Base-by-base conservation (phyloP, 2,888 invertebrate genomes). In the Brachypterus glaber region DNA sequence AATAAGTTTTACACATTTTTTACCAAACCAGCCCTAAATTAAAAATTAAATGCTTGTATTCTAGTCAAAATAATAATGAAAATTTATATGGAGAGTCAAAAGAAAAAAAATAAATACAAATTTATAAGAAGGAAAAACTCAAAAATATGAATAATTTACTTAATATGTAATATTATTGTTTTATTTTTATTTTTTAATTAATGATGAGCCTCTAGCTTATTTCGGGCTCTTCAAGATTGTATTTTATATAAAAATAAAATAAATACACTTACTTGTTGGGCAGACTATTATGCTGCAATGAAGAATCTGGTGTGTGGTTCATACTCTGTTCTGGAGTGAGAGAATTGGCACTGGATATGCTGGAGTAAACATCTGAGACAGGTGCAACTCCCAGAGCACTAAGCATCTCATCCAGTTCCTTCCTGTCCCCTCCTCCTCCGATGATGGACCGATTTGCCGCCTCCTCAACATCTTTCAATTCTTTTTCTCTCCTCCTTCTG, bases 321-420 rank as follows among this genome's bases (percentile, higher is more conserved):
- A 78, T 76, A 34, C 84, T 86, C 56, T 82, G 81, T 48, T 87
- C 86, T 2, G 87, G 85, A 9, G 86, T 82, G 31, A 82, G 66
- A 7, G 86, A 86, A 51, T 83, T 82, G 62, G 82, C 79, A 47
- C 84, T 87, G 0, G 87, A 85, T 29, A 88, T 72, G 39, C 86
- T 87, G 1, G 87, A 86, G 33, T 87, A 66, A 4, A 88, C 85
- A 63, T 88, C 88, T 55, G 87, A 86, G 16, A 89, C 83, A 0
- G 90, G 87, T 2, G 88, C 87, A 50, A 91, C 86, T 31, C 89
- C 90, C 35, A 90, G 68, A 1, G 86, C 86, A 1, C 83, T 82
- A 27, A 91, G 72, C 80, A 90, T 82, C 58, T 88, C 87, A 65
- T 91, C 89, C 41, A 90, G 64, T 60, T 88, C 87, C 34, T 83